phyloP scores from a whole-genome alignment of 1,140 invertebrate genomes.

The Drosophila sp. region DNA sequence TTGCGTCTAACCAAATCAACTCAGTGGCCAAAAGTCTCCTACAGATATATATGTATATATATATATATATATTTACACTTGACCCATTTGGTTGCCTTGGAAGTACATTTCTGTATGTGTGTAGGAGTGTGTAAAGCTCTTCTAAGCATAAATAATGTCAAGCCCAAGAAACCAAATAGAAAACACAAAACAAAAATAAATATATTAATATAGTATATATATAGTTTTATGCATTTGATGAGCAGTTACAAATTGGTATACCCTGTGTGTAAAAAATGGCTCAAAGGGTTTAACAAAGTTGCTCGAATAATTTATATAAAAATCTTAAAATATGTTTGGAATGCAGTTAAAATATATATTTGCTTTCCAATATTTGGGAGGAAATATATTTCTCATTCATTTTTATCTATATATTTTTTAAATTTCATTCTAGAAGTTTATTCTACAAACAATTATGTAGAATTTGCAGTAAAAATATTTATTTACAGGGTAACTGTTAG shows the following conservation, averaged over 20 bases:
- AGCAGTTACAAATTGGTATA: slow-evolving; percentile 26
- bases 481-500: slow-evolving; percentile 3
- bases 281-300: too few species aligned
- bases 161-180: slow-evolving; percentile 30
- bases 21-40: slow-evolving; percentile 19
- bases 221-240: slow-evolving; percentile 19
- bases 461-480: too few species aligned
- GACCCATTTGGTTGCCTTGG: slow-evolving; percentile 61
- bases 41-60: slow-evolving; percentile 27
- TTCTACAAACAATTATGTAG: too few species aligned
- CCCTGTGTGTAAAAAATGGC: neutral
- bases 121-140: slow-evolving; percentile 1
- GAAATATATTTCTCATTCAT: too few species aligned
- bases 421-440: too few species aligned
- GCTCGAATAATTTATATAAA: too few species aligned
- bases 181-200: slow-evolving; percentile 38
- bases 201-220: slow-evolving; percentile 33
- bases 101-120: slow-evolving; percentile 6
- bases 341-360: too few species aligned
- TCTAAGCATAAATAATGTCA: slow-evolving; percentile 66
- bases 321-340: too few species aligned
- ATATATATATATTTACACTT: slow-evolving; percentile 59
- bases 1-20: slow-evolving; percentile 43
- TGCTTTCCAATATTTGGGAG: too few species aligned
- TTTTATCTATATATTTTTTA: too few species aligned